A percentile compares a stretch with the other conserved stretches of the same genome.
Evolutionary conservation across 2,113 vertebrate genomes (phyloP).

Genomic region (Bucco capensis): DNA sequence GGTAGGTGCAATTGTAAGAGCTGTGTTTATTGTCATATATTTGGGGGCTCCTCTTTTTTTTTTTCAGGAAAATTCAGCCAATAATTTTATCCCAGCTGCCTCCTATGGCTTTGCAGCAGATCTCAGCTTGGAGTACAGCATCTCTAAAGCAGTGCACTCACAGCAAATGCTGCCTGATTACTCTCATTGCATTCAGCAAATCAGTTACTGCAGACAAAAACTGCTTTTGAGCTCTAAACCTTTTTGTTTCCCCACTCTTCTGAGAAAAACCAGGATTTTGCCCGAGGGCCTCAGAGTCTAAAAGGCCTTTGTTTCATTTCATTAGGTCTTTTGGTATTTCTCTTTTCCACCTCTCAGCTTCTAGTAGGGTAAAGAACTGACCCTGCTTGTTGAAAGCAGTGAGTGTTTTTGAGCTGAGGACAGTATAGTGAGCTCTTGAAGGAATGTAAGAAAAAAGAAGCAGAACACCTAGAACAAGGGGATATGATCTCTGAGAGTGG

Average conservation of each 20-base stretch:
- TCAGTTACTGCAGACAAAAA: background rate
- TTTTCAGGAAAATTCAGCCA: background rate
- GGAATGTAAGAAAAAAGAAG: no score
- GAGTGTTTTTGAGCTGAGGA: no score
- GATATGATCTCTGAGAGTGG: no score
- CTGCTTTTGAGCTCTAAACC: background rate
- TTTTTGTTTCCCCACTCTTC: background rate
- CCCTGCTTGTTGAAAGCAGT: no score
- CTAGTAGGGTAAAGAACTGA: no score
- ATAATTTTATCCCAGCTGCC: background rate
- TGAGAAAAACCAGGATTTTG: background rate
- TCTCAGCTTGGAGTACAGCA: background rate
- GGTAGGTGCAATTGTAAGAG: conserved; percentile 48
- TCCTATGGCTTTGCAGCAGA: background rate
- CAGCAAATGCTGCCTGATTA: background rate
- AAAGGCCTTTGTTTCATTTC: no score
- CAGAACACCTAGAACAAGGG: no score
- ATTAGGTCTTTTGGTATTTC: no score
- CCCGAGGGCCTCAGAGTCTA: background rate
- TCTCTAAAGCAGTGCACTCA: background rate
- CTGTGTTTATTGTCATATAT: rapidly evolving
- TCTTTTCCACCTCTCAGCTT: no score
- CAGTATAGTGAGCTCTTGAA: no score
- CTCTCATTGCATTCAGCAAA: background rate
- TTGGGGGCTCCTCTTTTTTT: background rate